These are phyloP conservation scores for Hypomecis punctinalis DNA, from an alignment of 2,888 invertebrate species.

Conservation along the genomic window DNA sequence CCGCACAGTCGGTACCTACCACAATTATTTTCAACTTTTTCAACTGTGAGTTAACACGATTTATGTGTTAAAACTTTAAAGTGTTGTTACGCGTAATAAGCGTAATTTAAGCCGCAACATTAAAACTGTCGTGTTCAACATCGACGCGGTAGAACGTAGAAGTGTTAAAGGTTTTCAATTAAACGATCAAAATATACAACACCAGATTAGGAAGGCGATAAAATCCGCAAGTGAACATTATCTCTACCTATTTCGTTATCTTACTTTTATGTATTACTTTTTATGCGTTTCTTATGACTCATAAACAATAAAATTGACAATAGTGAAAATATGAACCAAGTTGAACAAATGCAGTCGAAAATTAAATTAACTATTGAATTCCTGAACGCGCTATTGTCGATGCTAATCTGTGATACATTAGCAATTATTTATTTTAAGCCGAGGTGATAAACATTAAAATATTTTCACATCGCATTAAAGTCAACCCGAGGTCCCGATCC, in stretches of 20 bases:
- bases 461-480: constrained; percentile 43
- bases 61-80: constrained; percentile 69
- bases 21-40: constrained; percentile 82
- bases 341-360: neutral
- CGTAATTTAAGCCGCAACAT: constrained; percentile 35
- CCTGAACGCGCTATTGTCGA: constrained; percentile 15
- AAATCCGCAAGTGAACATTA: neutral
- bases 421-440: constrained; percentile 24
- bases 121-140: constrained; percentile 21
- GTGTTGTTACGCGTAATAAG: constrained; percentile 50
- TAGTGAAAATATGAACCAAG: neutral
- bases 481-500: constrained; percentile 35
- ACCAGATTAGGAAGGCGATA: neutral
- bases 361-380: constrained; percentile 13
- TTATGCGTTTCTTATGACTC: no score
- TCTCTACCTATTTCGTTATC: neutral
- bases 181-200: constrained; percentile 15
- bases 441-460: constrained; percentile 28
- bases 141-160: constrained; percentile 3
- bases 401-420: constrained; percentile 19
- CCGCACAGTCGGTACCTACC: constrained; percentile 60
- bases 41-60: constrained; percentile 65
- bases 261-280: no score
- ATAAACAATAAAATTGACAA: neutral
- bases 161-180: constrained; percentile 17